Conservation (phyloP, 2,797 vertebrate species). For the Galago senegalensis region DNA sequence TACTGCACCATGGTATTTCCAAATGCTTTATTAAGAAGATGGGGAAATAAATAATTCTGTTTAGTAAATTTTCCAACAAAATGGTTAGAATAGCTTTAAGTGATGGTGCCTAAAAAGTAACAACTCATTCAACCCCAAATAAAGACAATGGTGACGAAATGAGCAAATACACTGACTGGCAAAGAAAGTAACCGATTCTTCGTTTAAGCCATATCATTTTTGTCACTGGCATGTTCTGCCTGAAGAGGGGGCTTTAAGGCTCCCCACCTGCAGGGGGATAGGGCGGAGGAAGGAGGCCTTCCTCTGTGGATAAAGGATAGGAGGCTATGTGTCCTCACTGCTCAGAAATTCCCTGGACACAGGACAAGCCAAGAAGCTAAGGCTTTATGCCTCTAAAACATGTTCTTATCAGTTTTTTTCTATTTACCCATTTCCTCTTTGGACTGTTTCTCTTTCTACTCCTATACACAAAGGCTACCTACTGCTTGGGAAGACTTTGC, state of each 20-base stretch:
- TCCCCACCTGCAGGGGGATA: neutral
- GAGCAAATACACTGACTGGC: neutral
- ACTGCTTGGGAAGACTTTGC: neutral
- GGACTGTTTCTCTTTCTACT: neutral
- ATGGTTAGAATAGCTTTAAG: neutral
- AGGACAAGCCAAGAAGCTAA: neutral
- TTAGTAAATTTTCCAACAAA: conserved; percentile 50
- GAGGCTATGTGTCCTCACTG: neutral
- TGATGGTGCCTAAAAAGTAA: neutral
- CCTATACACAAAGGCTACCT: neutral
- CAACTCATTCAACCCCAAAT: neutral
- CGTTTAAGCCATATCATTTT: neutral
- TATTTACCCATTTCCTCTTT: neutral
- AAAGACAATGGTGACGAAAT: neutral
- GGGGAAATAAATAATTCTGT: neutral
- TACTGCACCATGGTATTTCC: neutral
- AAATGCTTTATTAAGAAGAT: neutral
- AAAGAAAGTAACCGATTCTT: neutral
- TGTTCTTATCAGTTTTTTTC: neutral
- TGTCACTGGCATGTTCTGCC: neutral
- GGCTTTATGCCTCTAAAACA: neutral
- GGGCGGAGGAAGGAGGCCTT: neutral
- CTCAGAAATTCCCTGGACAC: neutral
- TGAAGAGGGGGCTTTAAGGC: neutral
- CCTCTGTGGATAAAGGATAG: neutral